Conservation (phyloP, 2,113 vertebrate genomes). For the Jacana jacana region DNA sequence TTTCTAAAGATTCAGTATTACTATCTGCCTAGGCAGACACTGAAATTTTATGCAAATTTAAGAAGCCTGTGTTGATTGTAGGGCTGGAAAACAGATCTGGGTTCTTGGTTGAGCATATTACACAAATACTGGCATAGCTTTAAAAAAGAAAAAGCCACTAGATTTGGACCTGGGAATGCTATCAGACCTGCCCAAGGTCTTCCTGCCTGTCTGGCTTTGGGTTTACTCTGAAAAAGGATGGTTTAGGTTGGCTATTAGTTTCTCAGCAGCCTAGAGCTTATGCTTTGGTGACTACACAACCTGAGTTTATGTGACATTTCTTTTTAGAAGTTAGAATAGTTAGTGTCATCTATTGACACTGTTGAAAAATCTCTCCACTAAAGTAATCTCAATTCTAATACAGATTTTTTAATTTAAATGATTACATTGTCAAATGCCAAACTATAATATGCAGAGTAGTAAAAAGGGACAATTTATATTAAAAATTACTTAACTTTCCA, state of each 20-base stretch:
- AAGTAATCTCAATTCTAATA: not conserved
- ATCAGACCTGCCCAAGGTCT: not conserved
- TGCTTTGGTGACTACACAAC: not conserved
- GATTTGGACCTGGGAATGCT: not conserved
- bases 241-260: not conserved
- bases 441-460: not conserved
- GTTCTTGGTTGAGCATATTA: not conserved
- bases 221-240: not conserved
- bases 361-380: not conserved
- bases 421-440: not conserved
- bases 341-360: not conserved
- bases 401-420: not conserved
- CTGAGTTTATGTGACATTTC: not conserved
- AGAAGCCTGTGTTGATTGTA: not conserved
- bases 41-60: not conserved
- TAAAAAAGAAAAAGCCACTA: not conserved
- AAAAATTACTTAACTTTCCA: not conserved
- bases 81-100: not conserved
- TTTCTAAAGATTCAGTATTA: not conserved
- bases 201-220: not conserved
- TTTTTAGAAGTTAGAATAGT: not conserved
- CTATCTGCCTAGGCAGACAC: not conserved
- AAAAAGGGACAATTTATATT: not conserved
- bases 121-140: not conserved
- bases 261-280: not conserved